These are phyloP conservation scores for Ancistrus triradiatus DNA, from an alignment of 2,113 vertebrate species.

Conservation along the genomic window DNA sequence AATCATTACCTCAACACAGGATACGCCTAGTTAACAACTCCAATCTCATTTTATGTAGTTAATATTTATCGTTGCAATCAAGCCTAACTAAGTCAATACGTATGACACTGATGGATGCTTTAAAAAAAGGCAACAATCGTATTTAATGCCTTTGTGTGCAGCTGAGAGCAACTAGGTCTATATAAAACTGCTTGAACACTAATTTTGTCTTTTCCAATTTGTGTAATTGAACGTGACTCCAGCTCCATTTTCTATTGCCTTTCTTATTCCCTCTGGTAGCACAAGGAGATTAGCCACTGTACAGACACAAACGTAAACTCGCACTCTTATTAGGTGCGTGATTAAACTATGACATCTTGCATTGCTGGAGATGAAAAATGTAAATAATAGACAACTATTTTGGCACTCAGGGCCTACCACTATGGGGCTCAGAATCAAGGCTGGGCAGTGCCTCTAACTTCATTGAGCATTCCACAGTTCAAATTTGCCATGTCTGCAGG, in stretches of 20 bases:
- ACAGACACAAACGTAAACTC: too few species aligned
- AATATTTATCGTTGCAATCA: conserved; percentile 24
- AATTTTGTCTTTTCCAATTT: conserved; percentile 54
- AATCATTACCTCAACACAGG: conserved; percentile 15
- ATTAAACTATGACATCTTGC: too few species aligned
- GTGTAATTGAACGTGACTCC: conserved; percentile 65
- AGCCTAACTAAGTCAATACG: conserved; percentile 13
- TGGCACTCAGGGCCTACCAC: too few species aligned
- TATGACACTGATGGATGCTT: neutral
- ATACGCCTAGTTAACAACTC: neutral
- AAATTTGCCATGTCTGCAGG: too few species aligned
- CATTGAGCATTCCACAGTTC: too few species aligned
- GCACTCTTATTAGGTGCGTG: too few species aligned
- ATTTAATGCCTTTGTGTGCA: conserved; percentile 37
- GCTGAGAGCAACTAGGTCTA: conserved; percentile 1
- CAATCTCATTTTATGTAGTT: conserved; percentile 20
- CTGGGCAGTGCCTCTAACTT: too few species aligned
- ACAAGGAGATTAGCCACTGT: neutral
- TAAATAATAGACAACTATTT: too few species aligned
- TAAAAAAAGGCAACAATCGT: conserved; percentile 15
- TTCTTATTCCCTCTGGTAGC: neutral
- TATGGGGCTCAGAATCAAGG: too few species aligned
- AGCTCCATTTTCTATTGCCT: conserved; percentile 42
- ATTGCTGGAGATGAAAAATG: too few species aligned
- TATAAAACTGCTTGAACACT: conserved; percentile 53